phyloP scores from a whole-genome alignment of 2,797 vertebrate species.

The Poeciliopsis paucimaculata region DNA sequence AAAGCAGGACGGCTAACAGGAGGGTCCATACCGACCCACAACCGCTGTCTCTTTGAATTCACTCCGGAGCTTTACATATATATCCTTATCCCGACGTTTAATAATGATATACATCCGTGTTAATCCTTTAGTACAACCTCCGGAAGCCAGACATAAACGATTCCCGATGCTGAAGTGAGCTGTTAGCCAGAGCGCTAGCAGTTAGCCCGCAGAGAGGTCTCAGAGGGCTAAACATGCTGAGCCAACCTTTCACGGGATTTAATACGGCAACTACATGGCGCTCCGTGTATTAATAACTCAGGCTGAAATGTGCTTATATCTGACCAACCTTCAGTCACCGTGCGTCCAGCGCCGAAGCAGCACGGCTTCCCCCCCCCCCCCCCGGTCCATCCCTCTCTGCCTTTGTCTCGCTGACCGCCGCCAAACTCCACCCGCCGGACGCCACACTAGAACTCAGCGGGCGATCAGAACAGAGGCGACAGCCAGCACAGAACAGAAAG shows the following conservation, averaged over 20 bases:
- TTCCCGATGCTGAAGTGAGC: constrained; percentile 38
- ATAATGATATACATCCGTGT: rapidly evolving
- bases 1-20: constrained; percentile 46
- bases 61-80: no score
- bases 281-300: background rate
- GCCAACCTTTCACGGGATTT: constrained; percentile 7
- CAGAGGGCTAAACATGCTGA: constrained; percentile 18
- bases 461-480: background rate
- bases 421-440: constrained; percentile 65
- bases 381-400: constrained; percentile 42
- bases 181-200: constrained; percentile 50
- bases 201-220: constrained; percentile 27
- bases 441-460: constrained; percentile 22
- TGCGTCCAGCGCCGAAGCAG: constrained; percentile 16
- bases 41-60: background rate
- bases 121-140: background rate
- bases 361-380: background rate
- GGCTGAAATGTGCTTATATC: background rate
- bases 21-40: constrained; percentile 10
- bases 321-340: constrained; percentile 48
- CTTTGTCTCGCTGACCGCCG: constrained; percentile 65
- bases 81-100: background rate
- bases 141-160: background rate
- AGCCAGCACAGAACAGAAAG: constrained; percentile 11
- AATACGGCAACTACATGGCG: background rate